phyloP scores from a whole-genome alignment of 2,888 invertebrate genomes.

The Rhyacophila evoluta region DNA sequence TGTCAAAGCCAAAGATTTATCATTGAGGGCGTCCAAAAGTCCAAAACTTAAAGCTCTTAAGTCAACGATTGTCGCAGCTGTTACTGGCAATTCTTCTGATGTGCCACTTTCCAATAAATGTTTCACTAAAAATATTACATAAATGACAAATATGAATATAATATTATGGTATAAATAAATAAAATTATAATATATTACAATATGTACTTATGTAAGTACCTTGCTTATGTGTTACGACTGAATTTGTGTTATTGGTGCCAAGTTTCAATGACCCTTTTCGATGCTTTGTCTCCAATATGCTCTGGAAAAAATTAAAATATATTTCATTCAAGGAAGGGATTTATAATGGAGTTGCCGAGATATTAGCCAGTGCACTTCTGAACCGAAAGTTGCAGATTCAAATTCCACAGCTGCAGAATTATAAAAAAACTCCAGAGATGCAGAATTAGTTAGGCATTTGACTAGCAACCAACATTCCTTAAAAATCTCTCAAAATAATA shows the following conservation, averaged over 20 bases:
- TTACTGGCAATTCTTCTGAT: slow-evolving; percentile 69
- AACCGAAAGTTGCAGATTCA: too few species aligned
- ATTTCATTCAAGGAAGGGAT: not conserved
- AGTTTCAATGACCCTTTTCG: slow-evolving; percentile 79
- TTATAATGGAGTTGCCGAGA: too few species aligned
- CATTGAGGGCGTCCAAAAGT: slow-evolving; percentile 85
- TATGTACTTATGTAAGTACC: slow-evolving; percentile 64
- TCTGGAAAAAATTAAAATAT: slow-evolving; percentile 63
- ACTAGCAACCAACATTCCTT: too few species aligned
- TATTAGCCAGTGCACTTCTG: too few species aligned
- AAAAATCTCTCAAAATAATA: too few species aligned
- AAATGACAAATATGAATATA: not conserved
- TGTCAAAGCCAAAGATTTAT: slow-evolving; percentile 84
- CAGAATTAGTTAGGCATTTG: too few species aligned
- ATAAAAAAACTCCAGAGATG: too few species aligned
- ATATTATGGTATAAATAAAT: not conserved
- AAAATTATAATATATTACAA: too few species aligned
- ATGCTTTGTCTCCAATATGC: slow-evolving; percentile 78
- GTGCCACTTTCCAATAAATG: slow-evolving; percentile 77
- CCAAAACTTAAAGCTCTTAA: slow-evolving; percentile 82
- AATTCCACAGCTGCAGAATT: too few species aligned
- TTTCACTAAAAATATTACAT: slow-evolving; percentile 71
- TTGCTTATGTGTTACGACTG: slow-evolving; percentile 85
- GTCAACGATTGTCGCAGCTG: slow-evolving; percentile 79
- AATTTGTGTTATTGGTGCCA: slow-evolving; percentile 75